Base-by-base conservation (phyloP, 2,888 invertebrate species). In the Halictus ligatus region DNA sequence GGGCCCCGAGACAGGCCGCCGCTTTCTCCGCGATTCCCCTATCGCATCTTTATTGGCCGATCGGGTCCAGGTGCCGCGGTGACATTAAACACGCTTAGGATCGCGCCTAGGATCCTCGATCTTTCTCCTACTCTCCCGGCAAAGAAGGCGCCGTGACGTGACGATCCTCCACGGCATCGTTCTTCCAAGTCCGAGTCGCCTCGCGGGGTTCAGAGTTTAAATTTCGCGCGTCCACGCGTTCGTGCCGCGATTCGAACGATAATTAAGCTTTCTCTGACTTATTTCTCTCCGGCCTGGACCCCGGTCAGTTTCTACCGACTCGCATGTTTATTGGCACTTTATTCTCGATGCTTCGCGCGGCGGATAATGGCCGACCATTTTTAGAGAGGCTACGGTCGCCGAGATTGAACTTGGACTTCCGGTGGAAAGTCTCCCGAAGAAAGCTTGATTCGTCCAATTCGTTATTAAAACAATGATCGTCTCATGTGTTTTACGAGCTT, bases 21-120 rank as follows among this genome's bases (percentile, higher is more conserved):
- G 92, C 92, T 92, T 92, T 92, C 92, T 92, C 92, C 92, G 82
- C 75, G 91, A 91, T 88, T 89, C 91, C 86, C 88, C 88, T 89
- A 90, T 92, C 87, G 89, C 90, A 89, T 89, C 89, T 92, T 91
- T 88, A 88, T 91, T 90, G 90, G 91, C 78, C 83, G 88, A 91
- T 91, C 91, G 86, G 71, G 84, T 76, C 89, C 80, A 83, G 85
- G 90, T 88, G 83, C 83, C 86, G 80, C 89, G 83, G 86, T 91
- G 91, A 88, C 91, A 91, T 90, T 91, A 89, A 89, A 86, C 89
- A 85, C 84, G 87, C 58, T 75, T 64, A 64, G 81, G 77, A 83
- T 89, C 89, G 91, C 90, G 80, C 86, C 88, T 89, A 75, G 43
- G 71, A 54, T 54, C 21, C 54, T 54, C 10, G n/a, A 10, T 54